Evolutionary conservation across 2,113 vertebrate species (phyloP).

Genomic region (Stegastes partitus): DNA sequence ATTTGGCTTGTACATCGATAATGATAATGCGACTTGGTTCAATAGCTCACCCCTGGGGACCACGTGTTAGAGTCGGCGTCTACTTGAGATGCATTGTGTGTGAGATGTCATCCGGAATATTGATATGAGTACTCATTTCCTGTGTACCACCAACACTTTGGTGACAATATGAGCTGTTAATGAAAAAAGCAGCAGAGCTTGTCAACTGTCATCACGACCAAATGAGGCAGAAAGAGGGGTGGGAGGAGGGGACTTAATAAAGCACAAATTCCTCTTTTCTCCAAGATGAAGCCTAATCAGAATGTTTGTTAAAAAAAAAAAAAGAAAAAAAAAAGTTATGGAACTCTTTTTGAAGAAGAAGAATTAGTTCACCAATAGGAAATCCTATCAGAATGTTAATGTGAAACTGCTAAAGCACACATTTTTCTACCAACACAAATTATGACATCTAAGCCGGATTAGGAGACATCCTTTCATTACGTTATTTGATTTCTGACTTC

Average conservation of each 20-base stretch:
- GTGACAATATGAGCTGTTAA: constrained; percentile 71
- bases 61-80: constrained; percentile 36
- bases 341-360: background rate
- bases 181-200: constrained; percentile 76
- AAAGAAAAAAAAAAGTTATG: background rate
- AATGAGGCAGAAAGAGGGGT: constrained; percentile 63
- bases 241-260: constrained; percentile 60
- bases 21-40: constrained; percentile 65
- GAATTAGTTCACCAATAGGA: constrained; percentile 46
- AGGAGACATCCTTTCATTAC: constrained; percentile 53
- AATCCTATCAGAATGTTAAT: constrained; percentile 62
- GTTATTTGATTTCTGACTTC: constrained; percentile 54
- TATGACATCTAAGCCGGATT: constrained; percentile 63
- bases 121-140: constrained; percentile 80
- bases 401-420: constrained; percentile 41
- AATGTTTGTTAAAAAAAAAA: constrained; percentile 16
- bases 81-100: constrained; percentile 68
- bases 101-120: constrained; percentile 65
- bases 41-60: constrained; percentile 34
- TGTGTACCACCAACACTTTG: constrained; percentile 48
- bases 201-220: constrained; percentile 73
- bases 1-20: constrained; percentile 60
- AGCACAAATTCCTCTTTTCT: constrained; percentile 50
- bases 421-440: constrained; percentile 62
- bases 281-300: constrained; percentile 57